These are phyloP conservation scores for Zosterops pallidus DNA, from an alignment of 2,113 vertebrate species.

Conservation along the genomic window DNA sequence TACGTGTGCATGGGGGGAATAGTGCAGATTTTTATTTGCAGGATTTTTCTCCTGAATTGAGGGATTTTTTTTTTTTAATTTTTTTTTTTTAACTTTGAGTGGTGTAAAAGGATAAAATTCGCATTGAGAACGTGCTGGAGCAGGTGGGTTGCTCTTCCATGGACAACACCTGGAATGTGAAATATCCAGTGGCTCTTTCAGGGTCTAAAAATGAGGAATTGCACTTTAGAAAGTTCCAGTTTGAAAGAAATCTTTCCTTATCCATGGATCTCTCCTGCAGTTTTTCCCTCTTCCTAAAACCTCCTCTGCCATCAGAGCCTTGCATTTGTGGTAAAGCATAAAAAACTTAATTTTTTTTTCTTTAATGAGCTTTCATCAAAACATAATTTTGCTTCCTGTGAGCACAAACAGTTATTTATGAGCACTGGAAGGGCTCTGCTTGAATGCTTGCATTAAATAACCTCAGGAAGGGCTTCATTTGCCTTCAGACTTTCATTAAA, in stretches of 20 bases:
- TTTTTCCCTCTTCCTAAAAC: not conserved
- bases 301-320: not conserved
- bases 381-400: not conserved
- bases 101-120: too few relatives aligned
- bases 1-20: too few relatives aligned
- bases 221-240: not conserved
- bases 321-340: not conserved
- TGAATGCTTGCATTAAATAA: not conserved
- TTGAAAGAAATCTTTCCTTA: not conserved
- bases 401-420: not conserved
- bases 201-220: not conserved
- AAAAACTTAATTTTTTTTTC: not conserved
- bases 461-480: not conserved
- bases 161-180: too few relatives aligned
- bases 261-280: not conserved
- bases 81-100: too few relatives aligned
- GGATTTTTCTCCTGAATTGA: too few relatives aligned
- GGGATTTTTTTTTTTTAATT: too few relatives aligned
- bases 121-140: too few relatives aligned
- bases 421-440: not conserved
- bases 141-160: too few relatives aligned
- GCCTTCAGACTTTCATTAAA: not conserved
- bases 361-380: constrained; percentile 30
- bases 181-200: too few relatives aligned
- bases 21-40: too few relatives aligned